Evolutionary conservation across 2,113 vertebrate genomes (phyloP).

Genomic region (Barbus barbus): DNA sequence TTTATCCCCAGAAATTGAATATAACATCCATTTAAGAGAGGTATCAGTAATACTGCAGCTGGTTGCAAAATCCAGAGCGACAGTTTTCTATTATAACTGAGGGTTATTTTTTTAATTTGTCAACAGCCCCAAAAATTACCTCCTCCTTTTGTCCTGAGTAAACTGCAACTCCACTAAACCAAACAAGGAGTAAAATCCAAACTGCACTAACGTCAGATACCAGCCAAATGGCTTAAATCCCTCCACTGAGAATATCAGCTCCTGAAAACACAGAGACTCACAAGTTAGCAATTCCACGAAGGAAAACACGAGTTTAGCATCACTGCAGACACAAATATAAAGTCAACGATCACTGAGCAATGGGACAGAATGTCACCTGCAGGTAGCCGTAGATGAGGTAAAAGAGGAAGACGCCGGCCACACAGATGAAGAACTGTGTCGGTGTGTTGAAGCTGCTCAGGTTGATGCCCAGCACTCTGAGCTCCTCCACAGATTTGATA

Average conservation of each 20-base stretch:
- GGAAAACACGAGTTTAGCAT: not conserved
- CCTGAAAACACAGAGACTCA: constrained; percentile 65
- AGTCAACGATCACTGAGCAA: not conserved
- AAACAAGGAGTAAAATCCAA: constrained; percentile 97
- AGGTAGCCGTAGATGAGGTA: constrained; percentile 98
- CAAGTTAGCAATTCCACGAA: not conserved
- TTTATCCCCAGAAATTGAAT: not conserved
- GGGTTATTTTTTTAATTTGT: not conserved
- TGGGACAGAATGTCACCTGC: constrained; percentile 77
- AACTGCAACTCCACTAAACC: constrained; percentile 95
- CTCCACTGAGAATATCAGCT: constrained; percentile 96
- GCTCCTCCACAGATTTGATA: constrained; percentile 93
- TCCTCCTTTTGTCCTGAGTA: constrained; percentile 94
- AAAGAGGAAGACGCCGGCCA: constrained; percentile 95
- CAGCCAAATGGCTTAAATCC: constrained; percentile 97
- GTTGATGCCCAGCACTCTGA: constrained; percentile 91
- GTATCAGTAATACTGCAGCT: not conserved
- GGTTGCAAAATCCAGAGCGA: too few species aligned
- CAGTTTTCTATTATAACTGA: not conserved
- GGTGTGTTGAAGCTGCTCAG: constrained; percentile 87
- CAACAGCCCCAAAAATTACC: constrained; percentile 70
- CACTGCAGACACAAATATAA: not conserved
- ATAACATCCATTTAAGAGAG: not conserved
- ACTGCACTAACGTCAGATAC: constrained; percentile 97
- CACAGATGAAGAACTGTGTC: constrained; percentile 93